Conservation (phyloP, 2,888 invertebrate genomes). For the Buathra laborator region DNA sequence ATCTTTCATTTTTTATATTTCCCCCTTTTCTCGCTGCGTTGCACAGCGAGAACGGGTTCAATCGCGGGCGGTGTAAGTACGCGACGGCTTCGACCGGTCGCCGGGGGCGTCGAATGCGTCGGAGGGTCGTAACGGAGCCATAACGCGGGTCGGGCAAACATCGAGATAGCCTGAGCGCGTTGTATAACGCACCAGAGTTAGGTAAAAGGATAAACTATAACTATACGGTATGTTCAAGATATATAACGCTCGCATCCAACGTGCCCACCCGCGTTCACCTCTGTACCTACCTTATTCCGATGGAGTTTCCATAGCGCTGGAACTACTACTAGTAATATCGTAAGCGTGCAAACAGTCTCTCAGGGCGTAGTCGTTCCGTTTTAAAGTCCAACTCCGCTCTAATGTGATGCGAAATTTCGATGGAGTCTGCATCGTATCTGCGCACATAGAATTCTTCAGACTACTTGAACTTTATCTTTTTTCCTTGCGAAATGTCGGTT, state of each 20-base stretch:
- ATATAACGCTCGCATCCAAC: conserved; percentile 25
- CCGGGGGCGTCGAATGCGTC: conserved; percentile 57
- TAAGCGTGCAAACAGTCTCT: conserved; percentile 40
- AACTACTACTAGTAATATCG: conserved; percentile 47
- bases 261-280: conserved; percentile 31
- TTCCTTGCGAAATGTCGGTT: not conserved
- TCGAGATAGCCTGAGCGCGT: conserved; percentile 53
- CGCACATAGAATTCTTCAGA: conserved; percentile 12
- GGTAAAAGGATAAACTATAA: conserved; percentile 50
- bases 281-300: conserved; percentile 9
- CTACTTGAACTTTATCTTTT: not conserved
- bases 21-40: conserved; percentile 11
- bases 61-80: conserved; percentile 12
- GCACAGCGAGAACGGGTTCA: conserved; percentile 47
- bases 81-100: conserved; percentile 34
- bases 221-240: conserved; percentile 17
- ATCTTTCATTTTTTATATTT: conserved; percentile 19
- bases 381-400: conserved; percentile 36
- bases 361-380: conserved; percentile 49
- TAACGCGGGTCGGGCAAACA: conserved; percentile 56
- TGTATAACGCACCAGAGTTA: conserved; percentile 53
- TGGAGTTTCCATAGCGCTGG: conserved; percentile 29
- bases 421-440: not conserved
- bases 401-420: conserved; percentile 15
- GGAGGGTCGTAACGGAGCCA: conserved; percentile 56